Percentiles rank a stretch among this genome's conserved stretches.
Evolutionary conservation across 2,797 vertebrate genomes (phyloP).

Genomic region (Aldrovandia affinis): DNA sequence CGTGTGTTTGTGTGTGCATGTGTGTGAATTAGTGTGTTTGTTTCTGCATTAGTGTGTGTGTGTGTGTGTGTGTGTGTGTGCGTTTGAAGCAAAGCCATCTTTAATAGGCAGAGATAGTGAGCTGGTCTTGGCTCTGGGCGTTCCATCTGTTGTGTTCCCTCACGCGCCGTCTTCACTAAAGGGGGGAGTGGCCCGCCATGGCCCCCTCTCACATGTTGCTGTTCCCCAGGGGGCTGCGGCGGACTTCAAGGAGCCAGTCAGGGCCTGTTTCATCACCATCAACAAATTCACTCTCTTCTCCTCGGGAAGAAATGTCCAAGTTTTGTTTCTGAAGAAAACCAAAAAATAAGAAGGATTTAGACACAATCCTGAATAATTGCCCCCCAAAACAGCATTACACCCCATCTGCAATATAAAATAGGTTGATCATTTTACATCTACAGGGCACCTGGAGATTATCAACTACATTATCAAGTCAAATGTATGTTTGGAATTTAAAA

Average conservation of each 20-base stretch:
- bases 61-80: conserved; percentile 18
- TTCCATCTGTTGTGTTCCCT: conserved; percentile 32
- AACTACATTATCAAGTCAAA: too few species aligned
- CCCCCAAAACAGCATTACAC: background rate
- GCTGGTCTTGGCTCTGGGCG: conserved; percentile 36
- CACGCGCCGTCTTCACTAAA: conserved; percentile 20
- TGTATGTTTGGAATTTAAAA: too few species aligned
- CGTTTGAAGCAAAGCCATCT: conserved; percentile 19
- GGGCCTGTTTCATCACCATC: background rate
- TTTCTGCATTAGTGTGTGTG: background rate
- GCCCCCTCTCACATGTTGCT: conserved; percentile 23
- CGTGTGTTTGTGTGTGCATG: conserved; percentile 18
- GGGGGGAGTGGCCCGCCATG: conserved; percentile 2
- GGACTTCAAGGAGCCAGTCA: conserved; percentile 16
- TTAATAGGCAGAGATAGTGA: conserved; percentile 33
- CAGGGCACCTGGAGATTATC: too few species aligned
- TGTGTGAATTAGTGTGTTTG: background rate
- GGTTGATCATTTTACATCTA: too few species aligned
- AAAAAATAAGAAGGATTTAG: background rate
- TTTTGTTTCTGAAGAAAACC: background rate
- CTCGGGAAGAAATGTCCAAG: background rate
- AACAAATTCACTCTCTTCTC: background rate
- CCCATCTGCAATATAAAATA: background rate
- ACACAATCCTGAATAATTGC: background rate
- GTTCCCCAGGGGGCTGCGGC: background rate